These are phyloP conservation scores for Monoplex corrugatus DNA, from an alignment of 2,888 invertebrate species.

Conservation along the genomic window DNA sequence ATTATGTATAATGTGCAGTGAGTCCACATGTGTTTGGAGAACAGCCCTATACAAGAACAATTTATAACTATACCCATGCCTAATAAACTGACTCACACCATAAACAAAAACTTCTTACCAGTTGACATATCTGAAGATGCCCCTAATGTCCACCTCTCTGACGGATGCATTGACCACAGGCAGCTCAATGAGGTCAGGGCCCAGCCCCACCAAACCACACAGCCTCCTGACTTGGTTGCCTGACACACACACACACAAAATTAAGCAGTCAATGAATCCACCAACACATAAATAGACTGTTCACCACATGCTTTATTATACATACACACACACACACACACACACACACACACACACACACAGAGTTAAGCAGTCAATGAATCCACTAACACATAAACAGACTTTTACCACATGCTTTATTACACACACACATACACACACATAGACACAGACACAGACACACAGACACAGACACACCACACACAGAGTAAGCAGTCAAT, in stretches of 20 bases:
- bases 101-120: slow-evolving; percentile 66
- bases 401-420: background rate
- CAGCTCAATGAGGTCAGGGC: slow-evolving; percentile 89
- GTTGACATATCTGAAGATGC: slow-evolving; percentile 92
- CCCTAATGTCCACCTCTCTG: slow-evolving; percentile 94
- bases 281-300: background rate
- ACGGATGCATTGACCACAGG: slow-evolving; percentile 91
- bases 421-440: background rate
- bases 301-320: background rate
- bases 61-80: no score
- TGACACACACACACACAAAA: slow-evolving; percentile 78
- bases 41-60: no score
- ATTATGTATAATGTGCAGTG: no score
- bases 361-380: background rate
- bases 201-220: slow-evolving; percentile 94
- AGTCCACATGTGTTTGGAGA: no score
- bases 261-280: background rate
- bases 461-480: background rate
- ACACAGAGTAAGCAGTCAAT: background rate
- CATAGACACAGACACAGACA: slow-evolving; percentile 28
- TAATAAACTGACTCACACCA: background rate
- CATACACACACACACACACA: background rate
- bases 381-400: background rate
- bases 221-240: slow-evolving; percentile 94
- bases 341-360: background rate